These are phyloP conservation scores for Syrrhaptes paradoxus DNA, from an alignment of 2,113 vertebrate species.

Conservation along the genomic window DNA sequence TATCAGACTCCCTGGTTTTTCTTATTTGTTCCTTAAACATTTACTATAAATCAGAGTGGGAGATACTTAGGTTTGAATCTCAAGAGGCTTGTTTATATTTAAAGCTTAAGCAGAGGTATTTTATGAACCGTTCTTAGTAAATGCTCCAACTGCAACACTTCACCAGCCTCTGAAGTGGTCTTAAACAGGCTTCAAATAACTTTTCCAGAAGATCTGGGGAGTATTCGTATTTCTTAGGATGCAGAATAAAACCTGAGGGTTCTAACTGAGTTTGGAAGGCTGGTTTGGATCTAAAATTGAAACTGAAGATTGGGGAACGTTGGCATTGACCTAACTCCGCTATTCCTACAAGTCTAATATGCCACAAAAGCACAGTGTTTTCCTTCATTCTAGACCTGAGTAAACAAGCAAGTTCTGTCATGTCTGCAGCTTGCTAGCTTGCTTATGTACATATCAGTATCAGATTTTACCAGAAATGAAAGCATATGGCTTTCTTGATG, in stretches of 20 bases:
- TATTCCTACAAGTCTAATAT: background rate
- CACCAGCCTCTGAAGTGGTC: constrained; percentile 10
- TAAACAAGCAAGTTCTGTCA: background rate
- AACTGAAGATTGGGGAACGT: background rate
- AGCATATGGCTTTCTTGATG: background rate
- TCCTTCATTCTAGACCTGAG: background rate
- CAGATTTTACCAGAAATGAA: background rate
- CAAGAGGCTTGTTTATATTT: constrained; percentile 20
- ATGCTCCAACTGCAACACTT: constrained; percentile 28
- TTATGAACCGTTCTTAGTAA: constrained; percentile 38
- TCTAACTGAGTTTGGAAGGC: background rate
- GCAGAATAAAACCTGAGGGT: background rate
- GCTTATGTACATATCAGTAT: background rate
- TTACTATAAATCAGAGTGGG: background rate
- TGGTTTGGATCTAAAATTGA: background rate
- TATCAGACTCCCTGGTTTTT: background rate
- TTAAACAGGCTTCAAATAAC: constrained; percentile 19
- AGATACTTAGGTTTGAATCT: constrained; percentile 31
- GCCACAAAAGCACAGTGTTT: background rate
- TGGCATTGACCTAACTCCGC: background rate
- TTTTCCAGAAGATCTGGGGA: background rate
- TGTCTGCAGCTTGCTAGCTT: background rate
- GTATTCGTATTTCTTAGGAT: background rate
- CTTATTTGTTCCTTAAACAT: background rate
- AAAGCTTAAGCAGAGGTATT: constrained; percentile 30